Evolutionary conservation across 2,888 invertebrate species (phyloP).

Genomic region (Fissipunctia ypsillon): DNA sequence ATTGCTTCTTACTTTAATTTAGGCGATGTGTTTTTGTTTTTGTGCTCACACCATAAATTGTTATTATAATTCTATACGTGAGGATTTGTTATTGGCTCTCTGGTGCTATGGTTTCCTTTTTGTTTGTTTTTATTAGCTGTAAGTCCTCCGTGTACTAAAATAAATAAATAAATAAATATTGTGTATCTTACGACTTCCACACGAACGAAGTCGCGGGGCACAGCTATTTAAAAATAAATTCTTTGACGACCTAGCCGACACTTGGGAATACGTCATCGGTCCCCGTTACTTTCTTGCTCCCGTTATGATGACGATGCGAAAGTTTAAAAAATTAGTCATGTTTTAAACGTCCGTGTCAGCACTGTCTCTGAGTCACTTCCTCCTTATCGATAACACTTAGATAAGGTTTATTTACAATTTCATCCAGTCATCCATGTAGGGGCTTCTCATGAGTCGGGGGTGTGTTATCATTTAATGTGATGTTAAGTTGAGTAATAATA

Average conservation of each 20-base stretch:
- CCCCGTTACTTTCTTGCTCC: conserved; percentile 52
- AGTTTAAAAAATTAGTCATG: conserved; percentile 54
- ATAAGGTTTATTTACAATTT: conserved; percentile 59
- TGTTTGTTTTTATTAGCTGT: too few relatives aligned
- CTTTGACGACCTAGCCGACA: background rate
- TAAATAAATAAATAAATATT: too few relatives aligned
- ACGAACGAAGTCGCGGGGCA: too few relatives aligned
- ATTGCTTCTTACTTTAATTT: too few relatives aligned
- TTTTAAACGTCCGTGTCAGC: conserved; percentile 61
- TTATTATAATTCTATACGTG: too few relatives aligned
- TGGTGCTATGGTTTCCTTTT: too few relatives aligned
- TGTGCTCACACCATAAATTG: too few relatives aligned
- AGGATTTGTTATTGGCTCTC: too few relatives aligned
- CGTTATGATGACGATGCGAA: conserved; percentile 42
- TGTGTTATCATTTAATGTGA: conserved; percentile 37
- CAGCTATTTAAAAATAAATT: conserved; percentile 3
- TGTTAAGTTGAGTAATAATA: conserved; percentile 31
- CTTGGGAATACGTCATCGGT: conserved; percentile 38
- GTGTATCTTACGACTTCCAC: too few relatives aligned
- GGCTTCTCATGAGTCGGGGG: conserved; percentile 27
- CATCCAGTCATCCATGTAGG: conserved; percentile 45
- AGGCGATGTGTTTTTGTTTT: too few relatives aligned
- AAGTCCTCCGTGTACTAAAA: too few relatives aligned
- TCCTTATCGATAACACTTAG: conserved; percentile 50
- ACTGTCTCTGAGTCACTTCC: conserved; percentile 63